Base-by-base conservation (phyloP, 2,113 vertebrate genomes). In the Irena cyanogastra region DNA sequence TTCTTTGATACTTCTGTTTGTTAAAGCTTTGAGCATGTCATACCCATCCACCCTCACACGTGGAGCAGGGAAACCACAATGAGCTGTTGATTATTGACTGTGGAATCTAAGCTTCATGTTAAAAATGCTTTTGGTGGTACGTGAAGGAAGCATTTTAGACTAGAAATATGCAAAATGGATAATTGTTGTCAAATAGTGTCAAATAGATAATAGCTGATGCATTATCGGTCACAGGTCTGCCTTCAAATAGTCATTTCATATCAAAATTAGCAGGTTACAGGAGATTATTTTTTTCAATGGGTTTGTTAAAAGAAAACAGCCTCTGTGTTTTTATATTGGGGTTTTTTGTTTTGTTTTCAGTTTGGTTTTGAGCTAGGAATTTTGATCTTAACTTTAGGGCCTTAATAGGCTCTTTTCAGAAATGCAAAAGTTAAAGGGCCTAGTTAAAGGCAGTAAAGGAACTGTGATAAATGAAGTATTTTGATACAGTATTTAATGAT, bases 11-110 rank as follows among this genome's bases (percentile, higher is more conserved):
- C 4, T 2, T 39, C 7, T 42, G 9, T 31, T 86, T 50, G 12
- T 37, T 80, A 50, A 64, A 56, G 14, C 7, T 53, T n/a, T 26
- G 45, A 39, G 44, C 3, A 27, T 56, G 4, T 30, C 8, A 13
- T 63, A 5, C 3, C 7, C 0, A 3, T 47, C 54, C 1, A 53
- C 1, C 9, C 33, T 87, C 13, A 17, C 14, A 44, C 7, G 16
- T 30, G 18, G 21, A 42, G 26, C 31, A 54, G 44, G 27, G 30
- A 45, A 83, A 50, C 23, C 19, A 13, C 16, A 64, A 18, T 0
- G 6, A 80, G 31, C 24, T 61, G 18, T 13, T 56, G 10, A 17
- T 28, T 80, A 39, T 14, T 60, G 39, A 47, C 13, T 52, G 10
- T 44, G n/a, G 20, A 76, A 28, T 42, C 6, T 42, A 54, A 59